Conservation (phyloP, 2,797 vertebrate species). For the Pogoniulus pusillus region DNA sequence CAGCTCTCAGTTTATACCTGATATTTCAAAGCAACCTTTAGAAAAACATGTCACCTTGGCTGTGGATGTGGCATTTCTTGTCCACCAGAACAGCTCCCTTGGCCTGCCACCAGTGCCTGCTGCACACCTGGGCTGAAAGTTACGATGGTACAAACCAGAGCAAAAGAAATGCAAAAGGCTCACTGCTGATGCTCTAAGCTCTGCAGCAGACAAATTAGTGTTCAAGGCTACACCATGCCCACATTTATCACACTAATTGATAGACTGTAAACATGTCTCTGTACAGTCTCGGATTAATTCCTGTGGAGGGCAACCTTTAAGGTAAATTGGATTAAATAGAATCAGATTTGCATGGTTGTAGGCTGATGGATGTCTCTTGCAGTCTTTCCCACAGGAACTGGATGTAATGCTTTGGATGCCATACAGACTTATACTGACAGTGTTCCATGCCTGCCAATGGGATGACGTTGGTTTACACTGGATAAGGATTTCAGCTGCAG, state of each 20-base stretch:
- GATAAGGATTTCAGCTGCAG: background rate
- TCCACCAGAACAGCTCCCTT: background rate
- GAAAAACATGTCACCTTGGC: background rate
- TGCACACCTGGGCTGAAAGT: background rate
- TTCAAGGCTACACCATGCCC: background rate
- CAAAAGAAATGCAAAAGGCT: background rate
- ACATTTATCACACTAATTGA: constrained; percentile 1
- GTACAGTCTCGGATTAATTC: background rate
- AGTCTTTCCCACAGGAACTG: background rate
- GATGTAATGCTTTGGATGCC: background rate
- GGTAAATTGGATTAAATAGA: constrained; percentile 13
- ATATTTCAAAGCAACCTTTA: background rate
- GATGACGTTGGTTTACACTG: background rate
- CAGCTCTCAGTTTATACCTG: background rate
- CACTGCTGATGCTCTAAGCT: background rate
- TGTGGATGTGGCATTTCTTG: background rate
- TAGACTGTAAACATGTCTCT: background rate
- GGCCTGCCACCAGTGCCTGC: background rate
- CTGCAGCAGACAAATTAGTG: background rate
- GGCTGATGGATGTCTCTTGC: background rate
- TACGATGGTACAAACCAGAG: background rate
- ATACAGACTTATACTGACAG: fast-evolving
- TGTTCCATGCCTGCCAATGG: background rate
- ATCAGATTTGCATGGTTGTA: background rate
- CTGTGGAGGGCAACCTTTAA: background rate